These are phyloP conservation scores for Tenthredo mesomela DNA, from an alignment of 2,888 invertebrate genomes.

Conservation along the genomic window DNA sequence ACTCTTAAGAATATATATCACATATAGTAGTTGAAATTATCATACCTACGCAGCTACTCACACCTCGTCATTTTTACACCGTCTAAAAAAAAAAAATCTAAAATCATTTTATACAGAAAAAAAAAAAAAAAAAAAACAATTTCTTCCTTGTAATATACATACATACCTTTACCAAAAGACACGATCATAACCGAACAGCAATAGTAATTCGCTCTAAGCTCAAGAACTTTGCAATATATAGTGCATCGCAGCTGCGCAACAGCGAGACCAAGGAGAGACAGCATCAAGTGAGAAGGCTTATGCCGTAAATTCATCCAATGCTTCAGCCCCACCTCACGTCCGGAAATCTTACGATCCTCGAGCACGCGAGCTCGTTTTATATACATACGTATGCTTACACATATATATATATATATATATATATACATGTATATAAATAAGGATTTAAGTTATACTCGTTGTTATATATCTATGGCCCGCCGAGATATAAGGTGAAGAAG, in stretches of 20 bases:
- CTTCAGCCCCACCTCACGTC: conserved; percentile 33
- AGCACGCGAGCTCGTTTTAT: conserved; percentile 61
- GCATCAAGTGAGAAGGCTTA: neutral
- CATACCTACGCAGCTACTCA: neutral
- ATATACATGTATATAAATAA: neutral
- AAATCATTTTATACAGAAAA: neutral
- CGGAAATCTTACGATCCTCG: conserved; percentile 60
- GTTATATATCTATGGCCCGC: neutral
- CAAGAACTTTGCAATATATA: no score
- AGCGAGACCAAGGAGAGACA: neutral
- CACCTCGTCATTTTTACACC: neutral
- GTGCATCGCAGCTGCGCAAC: neutral
- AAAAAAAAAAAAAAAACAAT: neutral
- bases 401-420: neutral
- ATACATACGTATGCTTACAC: neutral
- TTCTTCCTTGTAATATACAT: neutral
- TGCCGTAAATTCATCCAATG: conserved; percentile 47
- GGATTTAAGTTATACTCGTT: neutral
- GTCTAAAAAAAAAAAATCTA: neutral
- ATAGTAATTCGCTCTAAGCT: neutral
- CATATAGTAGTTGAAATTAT: neutral
- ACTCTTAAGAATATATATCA: neutral
- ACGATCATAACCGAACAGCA: neutral
- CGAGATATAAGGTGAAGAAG: neutral
- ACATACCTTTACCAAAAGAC: neutral